phyloP scores from a whole-genome alignment of 2,113 vertebrate species.

The Gallinago jamesoni region DNA sequence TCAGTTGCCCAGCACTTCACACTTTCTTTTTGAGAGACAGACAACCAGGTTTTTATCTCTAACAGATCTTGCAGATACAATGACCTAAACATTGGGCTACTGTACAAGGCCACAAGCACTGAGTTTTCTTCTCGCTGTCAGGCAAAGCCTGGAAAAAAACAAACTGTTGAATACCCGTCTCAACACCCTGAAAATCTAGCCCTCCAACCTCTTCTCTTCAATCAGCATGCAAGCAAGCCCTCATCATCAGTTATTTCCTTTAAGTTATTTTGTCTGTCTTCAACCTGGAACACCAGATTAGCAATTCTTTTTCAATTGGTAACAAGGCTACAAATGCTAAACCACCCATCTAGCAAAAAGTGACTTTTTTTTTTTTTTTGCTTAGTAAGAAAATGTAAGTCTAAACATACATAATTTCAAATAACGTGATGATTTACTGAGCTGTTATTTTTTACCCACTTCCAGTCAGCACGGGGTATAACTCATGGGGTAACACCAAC shows the following conservation, averaged over 20 bases:
- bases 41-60: neutral
- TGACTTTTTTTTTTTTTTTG: neutral
- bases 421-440: neutral
- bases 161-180: neutral
- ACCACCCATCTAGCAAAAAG: neutral
- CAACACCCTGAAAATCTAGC: neutral
- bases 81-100: neutral
- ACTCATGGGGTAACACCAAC: neutral
- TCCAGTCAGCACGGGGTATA: neutral
- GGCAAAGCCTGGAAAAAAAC: neutral
- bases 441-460: neutral
- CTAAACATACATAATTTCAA: neutral
- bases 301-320: neutral
- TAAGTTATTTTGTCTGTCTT: neutral
- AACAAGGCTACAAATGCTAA: neutral
- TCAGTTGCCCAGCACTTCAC: neutral
- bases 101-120: accelerated
- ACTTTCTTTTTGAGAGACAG: neutral
- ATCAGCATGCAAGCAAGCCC: neutral
- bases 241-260: accelerated
- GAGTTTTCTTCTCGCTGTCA: neutral
- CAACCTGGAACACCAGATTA: neutral
- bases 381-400: neutral
- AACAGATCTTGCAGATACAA: neutral
- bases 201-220: neutral